These are phyloP conservation scores for Platichthys stellatus DNA, from an alignment of 2,113 vertebrate genomes.

Conservation along the genomic window DNA sequence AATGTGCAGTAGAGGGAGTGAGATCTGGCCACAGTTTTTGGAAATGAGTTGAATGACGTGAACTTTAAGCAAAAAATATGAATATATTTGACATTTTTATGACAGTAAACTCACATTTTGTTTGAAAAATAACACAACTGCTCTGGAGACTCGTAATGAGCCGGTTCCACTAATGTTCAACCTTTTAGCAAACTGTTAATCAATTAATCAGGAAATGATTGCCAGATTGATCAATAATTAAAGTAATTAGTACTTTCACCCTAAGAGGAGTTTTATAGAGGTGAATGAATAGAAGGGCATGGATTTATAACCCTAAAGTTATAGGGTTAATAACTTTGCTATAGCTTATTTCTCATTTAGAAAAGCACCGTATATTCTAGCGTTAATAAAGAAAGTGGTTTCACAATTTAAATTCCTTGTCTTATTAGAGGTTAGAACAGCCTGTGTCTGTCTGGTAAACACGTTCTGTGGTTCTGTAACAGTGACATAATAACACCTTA, in stretches of 20 bases:
- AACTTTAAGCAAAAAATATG: not conserved
- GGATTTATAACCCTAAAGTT: not conserved
- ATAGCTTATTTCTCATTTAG: not conserved
- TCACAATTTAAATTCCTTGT: not conserved
- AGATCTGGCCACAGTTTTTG: not conserved
- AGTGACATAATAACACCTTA: conserved; percentile 20
- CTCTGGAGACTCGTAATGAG: no score
- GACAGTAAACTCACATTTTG: not conserved
- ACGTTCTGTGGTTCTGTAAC: not conserved
- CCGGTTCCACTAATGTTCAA: not conserved
- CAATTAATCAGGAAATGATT: not conserved
- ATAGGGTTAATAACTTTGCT: not conserved
- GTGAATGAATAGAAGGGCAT: not conserved
- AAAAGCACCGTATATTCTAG: not conserved
- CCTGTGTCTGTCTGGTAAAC: not conserved
- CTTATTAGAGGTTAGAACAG: not conserved
- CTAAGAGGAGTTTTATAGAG: not conserved
- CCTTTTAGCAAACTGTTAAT: not conserved
- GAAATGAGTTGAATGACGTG: not conserved
- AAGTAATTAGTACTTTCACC: not conserved
- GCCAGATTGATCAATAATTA: not conserved
- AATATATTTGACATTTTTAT: no score
- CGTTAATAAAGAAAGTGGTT: not conserved
- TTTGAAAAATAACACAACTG: not conserved
- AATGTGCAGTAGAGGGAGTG: not conserved